Evolutionary conservation across 2,113 vertebrate species (phyloP).

Genomic region (Paracanthobrama guichenoti): DNA sequence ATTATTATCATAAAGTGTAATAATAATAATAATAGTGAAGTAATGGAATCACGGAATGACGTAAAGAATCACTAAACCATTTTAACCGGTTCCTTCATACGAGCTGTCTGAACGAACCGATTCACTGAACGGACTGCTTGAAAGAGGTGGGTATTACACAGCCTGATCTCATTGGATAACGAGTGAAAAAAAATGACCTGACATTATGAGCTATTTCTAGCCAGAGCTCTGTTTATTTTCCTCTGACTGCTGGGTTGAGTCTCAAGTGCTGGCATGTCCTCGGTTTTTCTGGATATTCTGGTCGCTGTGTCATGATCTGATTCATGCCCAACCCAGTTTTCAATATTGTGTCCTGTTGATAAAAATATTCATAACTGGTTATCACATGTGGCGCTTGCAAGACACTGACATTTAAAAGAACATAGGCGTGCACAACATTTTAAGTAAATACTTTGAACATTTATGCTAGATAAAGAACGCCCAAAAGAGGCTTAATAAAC

Average conservation of each 20-base stretch:
- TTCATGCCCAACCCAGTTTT: not conserved
- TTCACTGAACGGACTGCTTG: conserved; percentile 16
- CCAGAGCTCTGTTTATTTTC: conserved; percentile 25
- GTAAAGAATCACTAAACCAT: not conserved
- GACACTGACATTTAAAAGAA: not conserved
- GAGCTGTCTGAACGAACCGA: not conserved
- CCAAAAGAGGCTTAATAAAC: not conserved
- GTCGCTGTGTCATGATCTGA: not conserved
- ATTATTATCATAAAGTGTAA: too few relatives aligned
- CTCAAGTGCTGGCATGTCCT: conserved; percentile 33
- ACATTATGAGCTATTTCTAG: conserved; percentile 42
- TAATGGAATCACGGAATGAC: not conserved
- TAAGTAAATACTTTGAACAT: not conserved
- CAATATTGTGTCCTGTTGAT: not conserved
- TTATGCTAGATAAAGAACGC: not conserved
- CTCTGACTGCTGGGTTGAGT: not conserved
- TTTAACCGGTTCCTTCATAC: not conserved
- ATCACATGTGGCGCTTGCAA: not conserved
- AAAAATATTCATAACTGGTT: not conserved
- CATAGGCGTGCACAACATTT: not conserved
- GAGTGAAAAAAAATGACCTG: conserved; percentile 14
- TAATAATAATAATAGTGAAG: too few relatives aligned
- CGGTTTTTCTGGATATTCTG: conserved; percentile 36
- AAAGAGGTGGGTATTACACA: conserved; percentile 24
- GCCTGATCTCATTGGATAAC: conserved; percentile 34